Conservation (phyloP, 2,888 invertebrate genomes). For the Catocala fraxini region DNA sequence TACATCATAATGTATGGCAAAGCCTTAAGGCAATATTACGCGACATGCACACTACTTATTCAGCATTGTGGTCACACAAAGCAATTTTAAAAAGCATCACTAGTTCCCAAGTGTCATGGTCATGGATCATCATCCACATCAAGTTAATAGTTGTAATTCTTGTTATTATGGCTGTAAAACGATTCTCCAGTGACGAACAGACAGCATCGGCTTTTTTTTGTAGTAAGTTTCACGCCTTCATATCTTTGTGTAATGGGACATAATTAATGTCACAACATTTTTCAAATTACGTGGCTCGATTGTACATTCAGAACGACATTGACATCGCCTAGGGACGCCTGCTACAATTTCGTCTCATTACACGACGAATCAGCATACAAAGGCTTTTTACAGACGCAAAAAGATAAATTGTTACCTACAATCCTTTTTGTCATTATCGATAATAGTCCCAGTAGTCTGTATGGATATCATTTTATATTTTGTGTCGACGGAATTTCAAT, state of each 20-base stretch:
- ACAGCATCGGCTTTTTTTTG: slow-evolving; percentile 43
- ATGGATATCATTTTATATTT: slow-evolving; percentile 1
- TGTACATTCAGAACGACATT: slow-evolving; percentile 22
- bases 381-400: slow-evolving; percentile 44
- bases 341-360: slow-evolving; percentile 47
- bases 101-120: slow-evolving; percentile 22
- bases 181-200: slow-evolving; percentile 49
- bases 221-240: slow-evolving; percentile 55
- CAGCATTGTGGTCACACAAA: slow-evolving; percentile 7
- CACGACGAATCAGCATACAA: slow-evolving; percentile 53
- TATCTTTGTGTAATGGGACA: slow-evolving; percentile 53
- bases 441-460: slow-evolving; percentile 1
- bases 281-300: slow-evolving; percentile 34
- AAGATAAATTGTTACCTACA: slow-evolving; percentile 42
- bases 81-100: slow-evolving; percentile 15
- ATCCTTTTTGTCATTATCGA: slow-evolving; percentile 16
- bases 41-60: background rate
- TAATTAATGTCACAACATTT: slow-evolving; percentile 56
- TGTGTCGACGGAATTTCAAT: background rate
- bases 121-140: slow-evolving; percentile 42
- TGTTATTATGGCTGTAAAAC: slow-evolving; percentile 56
- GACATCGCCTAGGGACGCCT: slow-evolving; percentile 11
- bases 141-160: slow-evolving; percentile 57
- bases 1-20: background rate
- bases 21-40: background rate